phyloP scores from a whole-genome alignment of 1,140 invertebrate genomes.

The Trichonephila clavata region DNA sequence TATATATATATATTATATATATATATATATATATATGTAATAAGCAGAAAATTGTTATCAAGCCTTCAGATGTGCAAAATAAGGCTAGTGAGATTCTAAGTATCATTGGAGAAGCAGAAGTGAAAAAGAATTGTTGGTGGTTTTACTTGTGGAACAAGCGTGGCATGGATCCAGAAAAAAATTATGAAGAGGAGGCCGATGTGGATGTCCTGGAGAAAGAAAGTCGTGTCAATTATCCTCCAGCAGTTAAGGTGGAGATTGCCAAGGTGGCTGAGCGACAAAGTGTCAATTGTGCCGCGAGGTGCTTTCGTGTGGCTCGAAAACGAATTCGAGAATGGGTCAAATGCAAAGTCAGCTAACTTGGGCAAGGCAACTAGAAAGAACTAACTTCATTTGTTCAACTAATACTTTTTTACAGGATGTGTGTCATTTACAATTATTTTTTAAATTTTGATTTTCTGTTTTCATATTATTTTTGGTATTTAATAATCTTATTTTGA shows the following conservation, averaged over 20 bases:
- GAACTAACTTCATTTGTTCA: too few species aligned
- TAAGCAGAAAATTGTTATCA: constrained; percentile 72
- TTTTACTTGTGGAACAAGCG: constrained; percentile 75
- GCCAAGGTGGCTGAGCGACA: constrained; percentile 72
- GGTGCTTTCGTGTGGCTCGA: constrained; percentile 70
- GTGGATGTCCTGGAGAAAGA: constrained; percentile 71
- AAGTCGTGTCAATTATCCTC: constrained; percentile 72
- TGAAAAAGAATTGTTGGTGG: constrained; percentile 75
- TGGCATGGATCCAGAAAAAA: constrained; percentile 54
- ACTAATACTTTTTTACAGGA: too few species aligned
- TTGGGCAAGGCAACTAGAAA: too few species aligned
- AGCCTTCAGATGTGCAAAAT: constrained; percentile 64
- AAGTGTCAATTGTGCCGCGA: constrained; percentile 68
- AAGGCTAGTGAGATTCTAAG: constrained; percentile 73
- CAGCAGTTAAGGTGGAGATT: constrained; percentile 73
- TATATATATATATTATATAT: too few species aligned
- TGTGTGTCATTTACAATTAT: too few species aligned
- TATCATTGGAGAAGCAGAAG: constrained; percentile 73
- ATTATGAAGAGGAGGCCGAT: constrained; percentile 64
- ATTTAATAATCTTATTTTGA: too few species aligned
- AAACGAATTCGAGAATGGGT: constrained; percentile 74
- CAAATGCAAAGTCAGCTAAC: constrained; percentile 69
- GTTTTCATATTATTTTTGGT: too few species aligned
- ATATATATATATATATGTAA: too few species aligned
- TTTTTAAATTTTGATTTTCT: too few species aligned